Evolutionary conservation across 2,888 invertebrate genomes (phyloP).

Genomic region (Lithodes maja): DNA sequence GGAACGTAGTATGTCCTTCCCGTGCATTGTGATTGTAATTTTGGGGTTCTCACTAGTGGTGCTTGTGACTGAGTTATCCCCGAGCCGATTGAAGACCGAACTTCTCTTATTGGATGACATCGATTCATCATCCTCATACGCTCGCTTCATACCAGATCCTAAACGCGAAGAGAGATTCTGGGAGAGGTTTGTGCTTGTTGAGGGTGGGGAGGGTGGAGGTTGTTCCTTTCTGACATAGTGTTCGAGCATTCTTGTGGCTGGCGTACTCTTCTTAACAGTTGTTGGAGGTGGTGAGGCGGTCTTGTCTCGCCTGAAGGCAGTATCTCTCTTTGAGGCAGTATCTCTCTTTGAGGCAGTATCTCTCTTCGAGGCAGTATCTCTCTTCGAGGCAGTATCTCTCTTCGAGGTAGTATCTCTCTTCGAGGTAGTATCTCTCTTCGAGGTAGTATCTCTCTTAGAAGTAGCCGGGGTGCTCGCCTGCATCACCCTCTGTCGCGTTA

Average conservation of each 20-base stretch:
- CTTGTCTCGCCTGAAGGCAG: neutral
- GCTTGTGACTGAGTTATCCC: constrained; percentile 68
- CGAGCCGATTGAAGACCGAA: constrained; percentile 69
- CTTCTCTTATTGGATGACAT: constrained; percentile 49
- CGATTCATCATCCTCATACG: constrained; percentile 54
- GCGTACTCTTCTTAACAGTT: constrained; percentile 64
- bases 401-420: neutral
- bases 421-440: constrained; percentile 10
- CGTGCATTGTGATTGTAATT: constrained; percentile 68
- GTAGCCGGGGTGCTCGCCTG: constrained; percentile 22
- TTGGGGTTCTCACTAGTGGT: constrained; percentile 67
- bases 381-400: neutral
- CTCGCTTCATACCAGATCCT: constrained; percentile 39
- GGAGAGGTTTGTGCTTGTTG: constrained; percentile 34
- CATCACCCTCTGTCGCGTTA: constrained; percentile 59
- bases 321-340: neutral
- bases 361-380: neutral
- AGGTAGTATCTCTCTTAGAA: neutral
- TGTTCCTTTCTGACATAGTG: constrained; percentile 70
- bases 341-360: neutral
- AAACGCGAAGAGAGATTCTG: constrained; percentile 60
- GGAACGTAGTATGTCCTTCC: constrained; percentile 58
- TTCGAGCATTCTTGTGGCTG: constrained; percentile 68
- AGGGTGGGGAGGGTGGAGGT: constrained; percentile 53
- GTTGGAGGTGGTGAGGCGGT: constrained; percentile 16